A percentile compares a stretch with the other conserved stretches of the same genome.
Evolutionary conservation across 2,797 vertebrate species (phyloP).

Genomic region (Scyliorhinus canicula): DNA sequence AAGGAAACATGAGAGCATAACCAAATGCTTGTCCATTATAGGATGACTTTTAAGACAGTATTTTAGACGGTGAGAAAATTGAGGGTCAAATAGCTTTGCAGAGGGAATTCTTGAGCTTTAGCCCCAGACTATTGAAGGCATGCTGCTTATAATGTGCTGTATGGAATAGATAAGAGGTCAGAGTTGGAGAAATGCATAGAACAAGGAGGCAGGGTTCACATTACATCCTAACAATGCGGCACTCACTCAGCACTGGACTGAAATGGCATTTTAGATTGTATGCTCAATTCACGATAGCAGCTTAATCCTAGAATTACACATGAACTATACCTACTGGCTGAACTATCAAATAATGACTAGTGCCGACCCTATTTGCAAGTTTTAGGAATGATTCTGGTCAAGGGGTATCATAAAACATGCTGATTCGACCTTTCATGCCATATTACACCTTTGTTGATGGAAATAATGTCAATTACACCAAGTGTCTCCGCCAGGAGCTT

Average conservation of each 20-base stretch:
- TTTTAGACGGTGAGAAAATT: background rate
- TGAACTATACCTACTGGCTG: too few relatives aligned
- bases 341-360: too few relatives aligned
- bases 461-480: background rate
- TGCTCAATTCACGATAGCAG: too few relatives aligned
- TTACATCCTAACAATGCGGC: too few relatives aligned
- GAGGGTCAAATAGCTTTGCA: background rate
- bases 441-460: background rate
- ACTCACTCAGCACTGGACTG: too few relatives aligned
- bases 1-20: background rate
- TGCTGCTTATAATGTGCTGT: background rate
- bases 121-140: background rate
- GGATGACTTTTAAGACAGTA: background rate
- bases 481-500: background rate
- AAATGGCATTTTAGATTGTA: too few relatives aligned
- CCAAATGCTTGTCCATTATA: background rate
- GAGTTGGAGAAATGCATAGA: too few relatives aligned
- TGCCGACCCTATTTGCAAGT: background rate
- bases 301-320: too few relatives aligned
- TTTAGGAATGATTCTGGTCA: background rate
- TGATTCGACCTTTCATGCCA: background rate
- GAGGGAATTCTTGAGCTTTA: background rate
- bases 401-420: background rate
- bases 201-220: too few relatives aligned
- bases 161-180: too few relatives aligned